Evolutionary conservation across 2,797 vertebrate genomes (phyloP).

Genomic region (Pristis pectinata): DNA sequence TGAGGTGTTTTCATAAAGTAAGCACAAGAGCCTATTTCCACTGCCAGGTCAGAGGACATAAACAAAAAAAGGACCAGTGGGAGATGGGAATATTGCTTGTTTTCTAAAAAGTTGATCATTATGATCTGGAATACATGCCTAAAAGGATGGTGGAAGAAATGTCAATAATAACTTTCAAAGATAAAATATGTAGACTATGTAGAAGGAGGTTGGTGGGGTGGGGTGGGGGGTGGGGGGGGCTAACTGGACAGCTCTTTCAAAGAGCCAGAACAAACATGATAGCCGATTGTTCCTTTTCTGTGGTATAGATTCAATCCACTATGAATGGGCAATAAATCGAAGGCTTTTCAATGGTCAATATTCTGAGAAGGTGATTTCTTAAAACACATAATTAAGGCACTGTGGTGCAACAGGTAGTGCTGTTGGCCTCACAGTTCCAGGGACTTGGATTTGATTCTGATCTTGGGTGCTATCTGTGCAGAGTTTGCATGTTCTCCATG

Average conservation of each 20-base stretch:
- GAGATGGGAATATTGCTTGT: too few species aligned
- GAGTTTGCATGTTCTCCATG: too few species aligned
- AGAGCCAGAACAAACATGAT: not conserved
- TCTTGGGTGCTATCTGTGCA: too few species aligned
- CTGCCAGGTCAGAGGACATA: not conserved
- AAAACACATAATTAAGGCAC: too few species aligned
- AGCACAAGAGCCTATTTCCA: not conserved
- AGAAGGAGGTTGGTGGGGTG: not conserved
- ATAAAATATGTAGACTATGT: not conserved
- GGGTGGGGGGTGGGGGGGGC: not conserved
- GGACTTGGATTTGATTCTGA: too few species aligned
- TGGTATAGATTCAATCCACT: not conserved
- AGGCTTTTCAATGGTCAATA: too few species aligned
- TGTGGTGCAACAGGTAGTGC: too few species aligned
- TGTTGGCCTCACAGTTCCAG: too few species aligned
- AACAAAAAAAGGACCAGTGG: not conserved
- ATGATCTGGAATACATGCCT: not conserved
- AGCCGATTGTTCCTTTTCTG: not conserved
- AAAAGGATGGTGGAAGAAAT: not conserved
- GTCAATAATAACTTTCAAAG: not conserved
- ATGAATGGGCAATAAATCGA: too few species aligned
- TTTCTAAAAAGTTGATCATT: not conserved
- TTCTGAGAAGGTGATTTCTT: too few species aligned
- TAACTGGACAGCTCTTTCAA: not conserved
- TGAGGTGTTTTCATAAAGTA: not conserved